A percentile compares a stretch with the other conserved stretches of the same genome.
Evolutionary conservation across 2,113 vertebrate species (phyloP).

Genomic region (Oryzias celebensis): DNA sequence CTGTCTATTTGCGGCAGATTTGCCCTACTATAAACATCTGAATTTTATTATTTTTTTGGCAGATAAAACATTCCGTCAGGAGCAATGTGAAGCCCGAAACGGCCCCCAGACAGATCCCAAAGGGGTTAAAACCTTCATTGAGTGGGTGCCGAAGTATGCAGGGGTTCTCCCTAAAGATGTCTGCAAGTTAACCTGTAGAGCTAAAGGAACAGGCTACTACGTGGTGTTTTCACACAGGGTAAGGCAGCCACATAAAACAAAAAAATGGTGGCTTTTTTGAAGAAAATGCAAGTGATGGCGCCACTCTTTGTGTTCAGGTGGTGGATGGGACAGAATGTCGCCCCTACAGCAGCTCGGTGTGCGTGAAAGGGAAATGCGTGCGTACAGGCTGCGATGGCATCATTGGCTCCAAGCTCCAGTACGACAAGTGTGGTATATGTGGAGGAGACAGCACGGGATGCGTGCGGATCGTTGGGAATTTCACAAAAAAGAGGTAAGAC

Average conservation of each 20-base stretch:
- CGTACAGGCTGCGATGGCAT: constrained; percentile 94
- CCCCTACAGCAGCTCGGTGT: constrained; percentile 91
- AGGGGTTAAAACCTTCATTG: constrained; percentile 92
- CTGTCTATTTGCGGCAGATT: background rate
- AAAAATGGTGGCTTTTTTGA: background rate
- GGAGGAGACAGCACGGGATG: constrained; percentile 94
- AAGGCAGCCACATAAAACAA: constrained; percentile 33
- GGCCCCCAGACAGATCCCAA: constrained; percentile 96
- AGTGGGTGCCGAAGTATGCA: constrained; percentile 97
- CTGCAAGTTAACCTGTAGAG: constrained; percentile 95
- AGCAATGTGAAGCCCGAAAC: constrained; percentile 95
- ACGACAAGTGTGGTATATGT: constrained; percentile 93
- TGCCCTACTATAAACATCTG: background rate
- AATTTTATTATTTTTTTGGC: background rate
- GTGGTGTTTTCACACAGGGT: constrained; percentile 98
- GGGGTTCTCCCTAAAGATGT: constrained; percentile 90
- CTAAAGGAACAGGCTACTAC: constrained; percentile 96
- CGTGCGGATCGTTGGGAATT: constrained; percentile 88
- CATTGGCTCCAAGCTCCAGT: constrained; percentile 96
- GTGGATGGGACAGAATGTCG: constrained; percentile 92
- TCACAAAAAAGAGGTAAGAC: constrained; percentile 91
- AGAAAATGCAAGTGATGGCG: fast-evolving
- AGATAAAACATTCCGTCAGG: constrained; percentile 93
- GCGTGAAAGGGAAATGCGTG: constrained; percentile 91
- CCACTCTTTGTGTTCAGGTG: constrained; percentile 76